Percentiles rank a stretch among this genome's conserved stretches.
Evolutionary conservation across 2,797 vertebrate genomes (phyloP).

Genomic region (Chelon auratus): DNA sequence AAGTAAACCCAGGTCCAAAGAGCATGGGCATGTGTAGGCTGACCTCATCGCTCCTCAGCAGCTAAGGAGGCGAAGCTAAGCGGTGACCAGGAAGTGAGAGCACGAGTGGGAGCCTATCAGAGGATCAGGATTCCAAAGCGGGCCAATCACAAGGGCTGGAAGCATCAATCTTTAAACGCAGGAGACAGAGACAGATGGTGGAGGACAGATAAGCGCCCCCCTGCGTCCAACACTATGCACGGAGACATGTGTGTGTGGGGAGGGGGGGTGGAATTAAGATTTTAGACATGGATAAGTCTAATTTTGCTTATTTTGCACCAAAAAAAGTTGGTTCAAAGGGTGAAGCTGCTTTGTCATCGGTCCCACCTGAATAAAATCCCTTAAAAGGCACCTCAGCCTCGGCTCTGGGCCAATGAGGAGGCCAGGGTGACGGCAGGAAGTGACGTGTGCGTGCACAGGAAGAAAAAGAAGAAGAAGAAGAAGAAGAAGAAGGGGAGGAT

Average conservation of each 20-base stretch:
- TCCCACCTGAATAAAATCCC: slow-evolving; percentile 55
- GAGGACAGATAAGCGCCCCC: slow-evolving; percentile 63
- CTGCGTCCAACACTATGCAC: slow-evolving; percentile 49
- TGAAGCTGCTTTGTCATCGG: slow-evolving; percentile 17
- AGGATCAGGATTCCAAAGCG: slow-evolving; percentile 8
- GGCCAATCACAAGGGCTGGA: slow-evolving; percentile 55
- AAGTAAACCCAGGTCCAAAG: slow-evolving; percentile 49
- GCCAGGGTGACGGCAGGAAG: slow-evolving; percentile 62
- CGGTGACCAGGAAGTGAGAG: slow-evolving; percentile 65
- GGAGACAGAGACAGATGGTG: slow-evolving; percentile 74
- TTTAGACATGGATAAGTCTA: too few species aligned
- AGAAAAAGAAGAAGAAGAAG: slow-evolving; percentile 50
- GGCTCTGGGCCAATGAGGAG: slow-evolving; percentile 57
- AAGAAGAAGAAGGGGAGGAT: slow-evolving; percentile 34
- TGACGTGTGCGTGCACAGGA: slow-evolving; percentile 60
- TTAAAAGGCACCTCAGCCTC: slow-evolving; percentile 73
- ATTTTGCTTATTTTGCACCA: slow-evolving; percentile 1
- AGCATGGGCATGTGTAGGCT: slow-evolving; percentile 60
- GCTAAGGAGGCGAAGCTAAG: slow-evolving; percentile 35
- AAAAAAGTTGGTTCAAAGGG: slow-evolving; percentile 10
- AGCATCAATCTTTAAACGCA: slow-evolving; percentile 51
- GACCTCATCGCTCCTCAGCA: slow-evolving; percentile 49
- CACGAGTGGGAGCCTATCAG: slow-evolving; percentile 25
- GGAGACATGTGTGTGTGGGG: slow-evolving; percentile 23
- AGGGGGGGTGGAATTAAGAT: background rate